phyloP scores from a whole-genome alignment of 2,797 vertebrate genomes.

The Lerista edwardsae region DNA sequence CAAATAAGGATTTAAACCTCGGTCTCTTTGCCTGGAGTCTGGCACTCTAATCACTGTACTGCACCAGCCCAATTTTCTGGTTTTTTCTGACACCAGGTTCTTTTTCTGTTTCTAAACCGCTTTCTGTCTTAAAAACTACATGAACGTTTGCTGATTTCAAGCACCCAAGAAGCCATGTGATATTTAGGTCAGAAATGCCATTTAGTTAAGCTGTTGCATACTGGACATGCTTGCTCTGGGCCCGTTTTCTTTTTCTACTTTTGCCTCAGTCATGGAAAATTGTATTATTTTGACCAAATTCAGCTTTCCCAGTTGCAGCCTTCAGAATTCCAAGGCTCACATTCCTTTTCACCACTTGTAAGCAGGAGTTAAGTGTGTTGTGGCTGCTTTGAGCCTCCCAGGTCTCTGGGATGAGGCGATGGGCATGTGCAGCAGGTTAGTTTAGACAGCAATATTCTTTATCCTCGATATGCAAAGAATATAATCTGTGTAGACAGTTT shows the following conservation, averaged over 20 bases:
- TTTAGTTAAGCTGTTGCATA: accelerated
- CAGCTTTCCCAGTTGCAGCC: neutral
- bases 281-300: neutral
- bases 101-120: constrained; percentile 59
- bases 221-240: neutral
- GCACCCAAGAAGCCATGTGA: neutral
- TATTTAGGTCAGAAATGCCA: neutral
- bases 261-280: neutral
- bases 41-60: too few species aligned
- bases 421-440: accelerated
- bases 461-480: neutral
- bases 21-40: too few species aligned
- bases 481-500: neutral
- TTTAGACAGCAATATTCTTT: neutral
- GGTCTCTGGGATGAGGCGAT: neutral
- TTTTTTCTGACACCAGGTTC: too few species aligned
- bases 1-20: too few species aligned
- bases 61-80: too few species aligned
- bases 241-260: accelerated
- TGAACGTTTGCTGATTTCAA: accelerated
- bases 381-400: neutral
- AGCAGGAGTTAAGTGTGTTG: neutral
- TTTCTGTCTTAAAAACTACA: neutral
- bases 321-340: neutral
- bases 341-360: neutral